Evolutionary conservation across 2,113 vertebrate species (phyloP), one percentile per base, ranked within the genome.

Genomic region (Megaptera novaeangliae): DNA sequence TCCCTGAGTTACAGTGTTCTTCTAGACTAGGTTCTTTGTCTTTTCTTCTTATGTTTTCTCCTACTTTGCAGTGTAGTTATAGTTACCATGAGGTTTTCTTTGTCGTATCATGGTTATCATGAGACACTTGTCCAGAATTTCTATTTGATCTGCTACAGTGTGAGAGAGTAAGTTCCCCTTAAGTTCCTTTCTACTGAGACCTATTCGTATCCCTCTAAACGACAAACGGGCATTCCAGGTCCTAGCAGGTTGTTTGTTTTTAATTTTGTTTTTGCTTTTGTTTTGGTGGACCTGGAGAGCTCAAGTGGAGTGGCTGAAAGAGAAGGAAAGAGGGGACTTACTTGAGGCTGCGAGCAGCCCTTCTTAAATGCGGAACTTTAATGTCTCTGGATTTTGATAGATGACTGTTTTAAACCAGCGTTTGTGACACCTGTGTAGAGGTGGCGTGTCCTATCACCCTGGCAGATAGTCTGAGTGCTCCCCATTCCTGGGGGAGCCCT

Each of bases 221-320:
- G 82, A 31, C 23, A 66, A 81, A 85, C 84, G 41, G 25, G 68
- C 18, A 63, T 68, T 52, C n/a, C 27, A 41, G 34, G 41, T 55
- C 39, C 52, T 20, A 23, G 34, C 3, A 31, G n/a, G 18, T 59
- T 66, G 41, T 55, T 71, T 75, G 4, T 18, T 78, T 83, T 61
- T 10, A 14, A 82, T 64, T 87, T 64, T 87, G 20, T 88, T 31
- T 87, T 85, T 90, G 20, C 59, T 87, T 94, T 71, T 46, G 34
- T 85, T 74, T 59, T n/a, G 27, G 12, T 80, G 61, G n/a, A 85
- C 4, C 77, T 34, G 13, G 31, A 0, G 20, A 91, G 39, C 36
- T 84, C 57, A 6, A 91, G 52, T n/a, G 20, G 41, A 88, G 15
- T 23, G 23, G 25, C 52, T 44, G 61, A 78, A 49, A 34, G 27